Base-by-base conservation (phyloP, 2,888 invertebrate species). In the Diaphora mendica region DNA sequence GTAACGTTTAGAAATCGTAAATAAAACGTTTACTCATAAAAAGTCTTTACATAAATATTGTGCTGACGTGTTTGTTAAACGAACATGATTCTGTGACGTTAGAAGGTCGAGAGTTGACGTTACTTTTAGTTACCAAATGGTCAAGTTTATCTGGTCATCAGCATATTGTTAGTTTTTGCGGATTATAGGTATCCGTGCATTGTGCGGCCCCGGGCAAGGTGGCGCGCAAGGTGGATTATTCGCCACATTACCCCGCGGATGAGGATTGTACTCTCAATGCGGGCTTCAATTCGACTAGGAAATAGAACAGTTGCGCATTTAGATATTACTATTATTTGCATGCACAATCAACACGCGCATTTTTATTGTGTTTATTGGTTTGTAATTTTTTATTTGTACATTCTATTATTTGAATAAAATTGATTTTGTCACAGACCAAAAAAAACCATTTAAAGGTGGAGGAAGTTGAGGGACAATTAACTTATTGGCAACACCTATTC, bases 221-320 rank as follows among this genome's bases (percentile, higher is more conserved):
- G 90, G 91, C 93, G 93, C 93, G 93, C 91, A 94, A 94, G 90
- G 89, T 91, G 93, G 94, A 94, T 95, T 94, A 94, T 86, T 86
- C 92, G 94, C 93, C 92, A 83, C 93, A 93, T 93, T 94, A 93
- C 88, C 89, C 90, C 88, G 86, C 86, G 91, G 91, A 87, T 86
- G 88, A 77, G 86, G 88, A 88, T 87, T 91, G 89, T 82, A 87
- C 88, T 88, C 88, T 86, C 84, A 78, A 88, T 92, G 91, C 91
- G 92, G 92, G 91, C 85, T 87, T 89, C 86, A 86, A 86, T 86
- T 85, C 84, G 76, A 86, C 82, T 87, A 85, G 85, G 85, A 90
- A 91, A 92, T 89, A 92, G 33, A 33, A 33, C 33, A 33, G 93
- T 94, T 94, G 93, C 94, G 91, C 94, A 94, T 94, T 94, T 94